These are phyloP conservation scores for Percopsis omiscomaycus DNA, from an alignment of 2,797 vertebrate genomes.

Conservation along the genomic window DNA sequence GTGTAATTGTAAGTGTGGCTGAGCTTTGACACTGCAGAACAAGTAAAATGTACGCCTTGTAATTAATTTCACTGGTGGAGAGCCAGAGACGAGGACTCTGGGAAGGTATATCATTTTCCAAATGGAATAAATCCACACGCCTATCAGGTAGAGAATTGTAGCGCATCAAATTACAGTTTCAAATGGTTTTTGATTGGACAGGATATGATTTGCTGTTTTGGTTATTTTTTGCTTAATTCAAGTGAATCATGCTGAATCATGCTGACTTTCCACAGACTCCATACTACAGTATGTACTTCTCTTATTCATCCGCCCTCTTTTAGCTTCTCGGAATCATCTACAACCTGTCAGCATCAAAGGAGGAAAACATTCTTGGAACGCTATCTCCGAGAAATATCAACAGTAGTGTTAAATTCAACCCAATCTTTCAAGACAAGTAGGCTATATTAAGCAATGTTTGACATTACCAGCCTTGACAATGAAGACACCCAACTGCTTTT, in stretches of 20 bases:
- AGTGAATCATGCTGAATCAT: conserved; percentile 37
- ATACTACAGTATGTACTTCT: conserved; percentile 8
- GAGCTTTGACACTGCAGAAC: conserved; percentile 26
- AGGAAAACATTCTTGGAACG: conserved; percentile 32
- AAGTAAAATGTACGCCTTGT: conserved; percentile 24
- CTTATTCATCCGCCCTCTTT: conserved; percentile 43
- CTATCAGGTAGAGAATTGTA: conserved; percentile 12
- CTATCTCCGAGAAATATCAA: conserved; percentile 11
- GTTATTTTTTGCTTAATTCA: conserved; percentile 17
- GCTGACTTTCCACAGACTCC: conserved; percentile 27
- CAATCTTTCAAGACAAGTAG: conserved; percentile 9
- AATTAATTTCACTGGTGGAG: conserved; percentile 35
- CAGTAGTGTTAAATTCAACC: background rate
- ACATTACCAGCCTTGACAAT: background rate
- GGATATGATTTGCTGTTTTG: conserved; percentile 19
- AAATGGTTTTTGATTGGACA: conserved; percentile 18
- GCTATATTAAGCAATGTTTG: background rate
- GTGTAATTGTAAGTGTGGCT: conserved; percentile 22
- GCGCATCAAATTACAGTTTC: conserved; percentile 12
- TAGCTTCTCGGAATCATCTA: conserved; percentile 36
- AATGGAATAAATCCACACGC: conserved; percentile 19
- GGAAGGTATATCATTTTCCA: conserved; percentile 28
- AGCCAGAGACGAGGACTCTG: conserved; percentile 20
- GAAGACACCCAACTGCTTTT: background rate
- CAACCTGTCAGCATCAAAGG: conserved; percentile 4